Conservation (phyloP, 2,888 invertebrate species). For the Leucoptera coffeella region DNA sequence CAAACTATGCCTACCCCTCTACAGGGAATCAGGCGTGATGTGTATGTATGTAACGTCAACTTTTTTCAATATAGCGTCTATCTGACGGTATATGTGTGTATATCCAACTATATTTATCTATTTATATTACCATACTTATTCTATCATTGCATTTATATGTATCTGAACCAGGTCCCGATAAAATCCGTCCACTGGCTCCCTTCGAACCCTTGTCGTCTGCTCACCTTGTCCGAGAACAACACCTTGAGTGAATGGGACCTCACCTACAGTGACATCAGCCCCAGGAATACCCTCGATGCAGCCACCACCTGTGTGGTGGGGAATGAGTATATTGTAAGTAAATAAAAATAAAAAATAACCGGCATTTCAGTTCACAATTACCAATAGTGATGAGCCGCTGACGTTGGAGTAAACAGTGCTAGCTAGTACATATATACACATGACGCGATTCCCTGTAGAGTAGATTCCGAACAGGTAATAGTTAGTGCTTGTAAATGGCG, state of each 20-base stretch:
- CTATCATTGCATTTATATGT: neutral
- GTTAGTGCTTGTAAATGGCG: too few species aligned
- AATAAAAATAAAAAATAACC: neutral
- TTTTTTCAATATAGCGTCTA: too few species aligned
- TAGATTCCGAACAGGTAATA: too few species aligned
- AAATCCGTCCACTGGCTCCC: conserved; percentile 19
- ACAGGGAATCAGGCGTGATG: neutral
- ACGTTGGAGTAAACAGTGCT: too few species aligned
- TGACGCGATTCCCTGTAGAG: too few species aligned
- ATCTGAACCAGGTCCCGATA: conserved; percentile 14
- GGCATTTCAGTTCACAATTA: too few species aligned
- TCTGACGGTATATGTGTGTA: too few species aligned
- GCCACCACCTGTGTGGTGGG: conserved; percentile 9
- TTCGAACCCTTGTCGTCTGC: conserved; percentile 21
- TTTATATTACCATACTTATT: conserved; percentile 1
- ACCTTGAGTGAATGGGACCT: conserved; percentile 20
- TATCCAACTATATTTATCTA: conserved; percentile 1
- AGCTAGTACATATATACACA: too few species aligned
- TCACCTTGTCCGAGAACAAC: conserved; percentile 12
- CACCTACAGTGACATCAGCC: conserved; percentile 23
- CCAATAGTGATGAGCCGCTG: too few species aligned
- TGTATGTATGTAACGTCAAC: conserved; percentile 1
- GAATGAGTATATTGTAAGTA: conserved; percentile 15
- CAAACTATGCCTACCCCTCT: neutral
- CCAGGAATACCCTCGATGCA: conserved; percentile 10